Base-by-base conservation (phyloP, 2,113 vertebrate species). In the Ginglymostoma cirratum region DNA sequence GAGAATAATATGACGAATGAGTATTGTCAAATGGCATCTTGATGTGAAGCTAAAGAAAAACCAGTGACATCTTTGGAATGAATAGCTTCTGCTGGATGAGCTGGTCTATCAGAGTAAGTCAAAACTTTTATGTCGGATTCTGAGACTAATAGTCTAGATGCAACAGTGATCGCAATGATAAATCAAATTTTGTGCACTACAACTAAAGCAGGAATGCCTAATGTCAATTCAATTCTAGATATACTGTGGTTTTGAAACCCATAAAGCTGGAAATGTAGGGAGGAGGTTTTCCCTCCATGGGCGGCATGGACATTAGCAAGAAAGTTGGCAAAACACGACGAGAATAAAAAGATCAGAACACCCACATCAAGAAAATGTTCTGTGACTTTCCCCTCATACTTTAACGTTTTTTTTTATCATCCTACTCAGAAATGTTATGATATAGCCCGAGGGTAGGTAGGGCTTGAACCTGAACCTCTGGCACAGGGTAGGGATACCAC, bases 1-100 rank as follows among this genome's bases (percentile, higher is more conserved):
- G 45, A 52, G 24, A 55, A 90, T 90, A 61, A 90, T 83, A n/a
- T 90, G 87, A 90, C 65, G 87, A 61, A 90, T 90, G 87, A 61
- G 27, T 10, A 34, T 34, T 90, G 34, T 61, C 34, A 27, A 90
- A 90, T 65, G 87, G 61, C 55, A 90, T 61, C 55, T 52, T 90
- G 87, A 21, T 61, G 34, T 52, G 55, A 30, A 90, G 12, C 61
- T 52, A 90, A 90, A 90, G 55, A 15, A 90, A 52, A 61, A 61
- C 45, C 86, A 30, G 86, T 89, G 86, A 87, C 52, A 48, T 89
- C 45, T 90, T 90, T 90, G 80, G 38, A 83, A 83, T 83, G 3
- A 42, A 45, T 42, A 45, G 17, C 21, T 15, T 15, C 38, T 23
- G 80, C 6, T 42, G 38, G 38, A 42, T 83, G 19, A 83, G 80